phyloP scores from a whole-genome alignment of 2,113 vertebrate genomes.

The Oenanthe melanoleuca region DNA sequence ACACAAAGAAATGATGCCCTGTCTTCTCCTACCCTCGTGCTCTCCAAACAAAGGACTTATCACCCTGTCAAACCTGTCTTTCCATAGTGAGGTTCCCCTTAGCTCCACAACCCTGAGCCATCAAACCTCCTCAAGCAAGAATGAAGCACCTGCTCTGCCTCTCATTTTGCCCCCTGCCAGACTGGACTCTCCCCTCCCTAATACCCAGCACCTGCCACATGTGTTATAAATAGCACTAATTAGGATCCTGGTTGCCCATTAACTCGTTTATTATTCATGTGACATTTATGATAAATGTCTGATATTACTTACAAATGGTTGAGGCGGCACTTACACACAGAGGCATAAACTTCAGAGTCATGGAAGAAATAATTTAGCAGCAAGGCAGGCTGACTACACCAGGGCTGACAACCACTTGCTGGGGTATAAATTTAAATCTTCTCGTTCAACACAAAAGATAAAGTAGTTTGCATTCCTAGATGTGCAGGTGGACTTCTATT shows the following conservation, averaged over 20 bases:
- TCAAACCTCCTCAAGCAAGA: background rate
- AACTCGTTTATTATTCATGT: constrained; percentile 43
- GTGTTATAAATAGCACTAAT: constrained; percentile 13
- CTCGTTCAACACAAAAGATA: background rate
- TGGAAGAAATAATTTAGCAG: background rate
- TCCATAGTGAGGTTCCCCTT: background rate
- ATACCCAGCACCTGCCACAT: rapidly evolving
- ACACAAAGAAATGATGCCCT: background rate
- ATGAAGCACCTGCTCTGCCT: background rate
- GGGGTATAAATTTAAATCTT: background rate
- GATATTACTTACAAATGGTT: background rate
- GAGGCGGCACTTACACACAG: constrained; percentile 31
- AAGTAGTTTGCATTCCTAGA: background rate
- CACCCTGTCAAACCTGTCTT: background rate
- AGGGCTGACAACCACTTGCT: background rate
- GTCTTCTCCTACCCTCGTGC: background rate
- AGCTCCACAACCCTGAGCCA: background rate
- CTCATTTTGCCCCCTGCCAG: background rate
- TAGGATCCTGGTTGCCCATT: constrained; percentile 3
- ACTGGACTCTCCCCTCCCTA: background rate
- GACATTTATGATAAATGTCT: constrained; percentile 40
- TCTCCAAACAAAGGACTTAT: background rate
- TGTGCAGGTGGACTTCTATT: background rate
- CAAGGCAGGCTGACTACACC: background rate
- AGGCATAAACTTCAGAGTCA: background rate